Evolutionary conservation across 2,888 invertebrate species (phyloP).

Genomic region (Cataglyphis rosenhaueri): DNA sequence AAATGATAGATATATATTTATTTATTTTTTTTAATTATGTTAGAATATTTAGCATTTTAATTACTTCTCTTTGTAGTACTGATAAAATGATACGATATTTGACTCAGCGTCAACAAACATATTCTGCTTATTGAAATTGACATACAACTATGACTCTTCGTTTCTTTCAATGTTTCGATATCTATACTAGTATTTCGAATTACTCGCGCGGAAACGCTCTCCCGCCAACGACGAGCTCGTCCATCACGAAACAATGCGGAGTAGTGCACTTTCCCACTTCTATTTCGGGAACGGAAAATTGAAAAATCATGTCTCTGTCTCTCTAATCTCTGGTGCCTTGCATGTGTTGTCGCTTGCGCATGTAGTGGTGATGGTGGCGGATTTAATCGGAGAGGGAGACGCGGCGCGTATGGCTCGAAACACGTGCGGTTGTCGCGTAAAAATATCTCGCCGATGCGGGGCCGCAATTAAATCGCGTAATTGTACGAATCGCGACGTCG

Average conservation of each 20-base stretch:
- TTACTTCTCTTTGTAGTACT: not conserved
- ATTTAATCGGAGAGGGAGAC: slow-evolving; percentile 19
- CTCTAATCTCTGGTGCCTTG: slow-evolving; percentile 80
- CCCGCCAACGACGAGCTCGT: slow-evolving; percentile 54
- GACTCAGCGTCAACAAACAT: not conserved
- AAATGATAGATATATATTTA: not conserved
- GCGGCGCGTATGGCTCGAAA: not conserved
- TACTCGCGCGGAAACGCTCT: not conserved
- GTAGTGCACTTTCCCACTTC: slow-evolving; percentile 65
- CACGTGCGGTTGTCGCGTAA: slow-evolving; percentile 39
- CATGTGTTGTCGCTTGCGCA: slow-evolving; percentile 57
- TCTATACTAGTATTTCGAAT: slow-evolving; percentile 23
- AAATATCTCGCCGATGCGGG: slow-evolving; percentile 23
- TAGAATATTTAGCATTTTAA: not conserved
- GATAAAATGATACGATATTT: not conserved
- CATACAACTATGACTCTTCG: not conserved
- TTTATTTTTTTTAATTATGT: not conserved
- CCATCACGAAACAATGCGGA: slow-evolving; percentile 58
- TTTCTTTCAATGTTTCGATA: slow-evolving; percentile 6
- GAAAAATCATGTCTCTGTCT: slow-evolving; percentile 82
- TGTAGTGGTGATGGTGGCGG: slow-evolving; percentile 19
- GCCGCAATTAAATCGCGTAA: slow-evolving; percentile 34
- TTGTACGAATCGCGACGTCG: slow-evolving; percentile 36
- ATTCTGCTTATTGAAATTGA: not conserved
- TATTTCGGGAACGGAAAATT: slow-evolving; percentile 65